These are phyloP conservation scores for Cryptus armator DNA, from an alignment of 2,888 invertebrate species.

Conservation along the genomic window DNA sequence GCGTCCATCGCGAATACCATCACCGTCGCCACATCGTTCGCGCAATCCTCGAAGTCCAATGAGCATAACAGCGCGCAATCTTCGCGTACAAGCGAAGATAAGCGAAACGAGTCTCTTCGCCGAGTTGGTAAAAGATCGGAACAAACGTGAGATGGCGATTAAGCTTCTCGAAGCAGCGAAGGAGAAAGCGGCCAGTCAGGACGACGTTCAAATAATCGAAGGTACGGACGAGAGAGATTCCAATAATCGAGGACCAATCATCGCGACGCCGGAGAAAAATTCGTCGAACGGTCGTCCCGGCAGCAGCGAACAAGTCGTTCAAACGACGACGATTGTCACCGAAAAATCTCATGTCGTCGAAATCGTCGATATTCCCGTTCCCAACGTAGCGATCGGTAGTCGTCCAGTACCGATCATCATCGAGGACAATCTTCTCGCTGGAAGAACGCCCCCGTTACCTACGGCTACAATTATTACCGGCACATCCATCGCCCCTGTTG, in stretches of 20 bases:
- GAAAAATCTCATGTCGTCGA: conserved; percentile 85
- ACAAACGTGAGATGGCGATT: conserved; percentile 92
- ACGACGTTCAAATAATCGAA: conserved; percentile 84
- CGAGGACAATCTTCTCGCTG: conserved; percentile 73
- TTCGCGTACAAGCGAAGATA: conserved; percentile 89
- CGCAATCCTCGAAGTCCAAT: conserved; percentile 80
- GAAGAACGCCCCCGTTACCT: conserved; percentile 81
- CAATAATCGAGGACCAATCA: conserved; percentile 75
- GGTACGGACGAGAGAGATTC: conserved; percentile 82
- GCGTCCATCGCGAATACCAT: conserved; percentile 82
- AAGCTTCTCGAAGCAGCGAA: conserved; percentile 90
- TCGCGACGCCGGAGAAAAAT: conserved; percentile 69
- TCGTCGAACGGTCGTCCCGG: conserved; percentile 71
- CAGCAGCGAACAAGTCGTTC: conserved; percentile 50
- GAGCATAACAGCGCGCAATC: conserved; percentile 81
- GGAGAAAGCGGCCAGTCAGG: conserved; percentile 86
- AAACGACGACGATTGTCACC: conserved; percentile 36
- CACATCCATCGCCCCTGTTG: conserved; percentile 57
- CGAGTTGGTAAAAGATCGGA: conserved; percentile 94
- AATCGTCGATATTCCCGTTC: conserved; percentile 91
- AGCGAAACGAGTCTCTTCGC: conserved; percentile 96
- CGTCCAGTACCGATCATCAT: conserved; percentile 9
- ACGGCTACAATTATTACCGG: conserved; percentile 61
- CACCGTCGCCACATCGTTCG: conserved; percentile 81
- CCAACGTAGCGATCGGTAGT: conserved; percentile 78